These are phyloP conservation scores for Channa argus DNA, from an alignment of 2,113 vertebrate species.

Conservation along the genomic window DNA sequence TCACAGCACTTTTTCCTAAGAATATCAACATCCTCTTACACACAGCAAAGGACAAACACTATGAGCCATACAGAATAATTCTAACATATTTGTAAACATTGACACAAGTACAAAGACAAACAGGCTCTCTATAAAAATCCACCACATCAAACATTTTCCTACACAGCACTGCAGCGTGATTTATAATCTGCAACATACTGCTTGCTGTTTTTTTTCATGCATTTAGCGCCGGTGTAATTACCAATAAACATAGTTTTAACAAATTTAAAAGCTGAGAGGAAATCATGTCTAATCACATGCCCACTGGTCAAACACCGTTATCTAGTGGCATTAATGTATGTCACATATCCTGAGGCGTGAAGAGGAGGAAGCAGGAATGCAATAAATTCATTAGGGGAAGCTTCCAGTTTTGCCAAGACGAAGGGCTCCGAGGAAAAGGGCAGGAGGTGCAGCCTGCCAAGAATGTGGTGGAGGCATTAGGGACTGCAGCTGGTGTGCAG, in stretches of 20 bases:
- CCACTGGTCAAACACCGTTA: constrained; percentile 26
- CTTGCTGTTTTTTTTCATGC: constrained; percentile 22
- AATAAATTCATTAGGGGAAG: constrained; percentile 38
- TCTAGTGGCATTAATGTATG: constrained; percentile 33
- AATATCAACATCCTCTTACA: constrained; percentile 72
- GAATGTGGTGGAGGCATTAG: constrained; percentile 69
- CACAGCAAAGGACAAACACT: constrained; percentile 73
- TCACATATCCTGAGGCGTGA: constrained; percentile 17
- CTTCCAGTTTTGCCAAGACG: constrained; percentile 49
- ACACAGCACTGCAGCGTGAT: constrained; percentile 33
- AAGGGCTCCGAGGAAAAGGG: constrained; percentile 53
- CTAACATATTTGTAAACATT: constrained; percentile 78
- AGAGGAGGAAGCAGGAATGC: constrained; percentile 13
- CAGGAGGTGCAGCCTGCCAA: constrained; percentile 65
- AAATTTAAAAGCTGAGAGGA: constrained; percentile 31
- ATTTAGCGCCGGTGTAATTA: constrained; percentile 47
- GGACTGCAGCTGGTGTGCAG: constrained; percentile 71
- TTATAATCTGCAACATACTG: constrained; percentile 33
- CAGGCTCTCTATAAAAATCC: constrained; percentile 69
- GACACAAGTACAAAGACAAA: constrained; percentile 75
- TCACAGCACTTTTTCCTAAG: constrained; percentile 67
- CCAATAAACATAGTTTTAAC: constrained; percentile 42
- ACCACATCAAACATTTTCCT: constrained; percentile 50
- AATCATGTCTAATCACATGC: constrained; percentile 15
- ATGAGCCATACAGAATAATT: constrained; percentile 69